phyloP scores from a whole-genome alignment of 2,888 invertebrate species.

The Drosophila dives region DNA sequence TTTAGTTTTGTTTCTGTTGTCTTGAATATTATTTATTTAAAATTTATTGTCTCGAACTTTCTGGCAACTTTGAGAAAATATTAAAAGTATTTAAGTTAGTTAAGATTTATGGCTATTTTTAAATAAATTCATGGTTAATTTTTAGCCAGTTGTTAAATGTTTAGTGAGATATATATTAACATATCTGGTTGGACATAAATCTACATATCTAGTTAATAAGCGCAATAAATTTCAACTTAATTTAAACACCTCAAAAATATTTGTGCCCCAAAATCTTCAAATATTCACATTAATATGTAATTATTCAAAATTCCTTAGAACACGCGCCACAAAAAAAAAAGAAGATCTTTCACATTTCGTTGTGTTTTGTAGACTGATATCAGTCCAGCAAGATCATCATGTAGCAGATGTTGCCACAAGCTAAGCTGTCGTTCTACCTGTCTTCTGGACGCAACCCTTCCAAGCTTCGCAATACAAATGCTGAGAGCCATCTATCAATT shows the following conservation, averaged over 20 bases:
- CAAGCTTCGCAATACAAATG: constrained; percentile 43
- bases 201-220: neutral
- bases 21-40: neutral
- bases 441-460: neutral
- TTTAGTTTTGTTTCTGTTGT: neutral
- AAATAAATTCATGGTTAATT: neutral
- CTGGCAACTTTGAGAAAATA: neutral
- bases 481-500: constrained; percentile 54
- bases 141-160: neutral
- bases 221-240: neutral
- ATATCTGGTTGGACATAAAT: neutral
- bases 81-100: neutral
- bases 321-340: constrained; percentile 47
- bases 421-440: constrained; percentile 3
- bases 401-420: constrained; percentile 45
- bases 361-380: constrained; percentile 5
- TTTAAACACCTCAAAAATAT: neutral
- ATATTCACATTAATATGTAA: constrained; percentile 1
- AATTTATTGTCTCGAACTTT: neutral
- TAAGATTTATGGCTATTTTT: neutral
- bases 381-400: constrained; percentile 21
- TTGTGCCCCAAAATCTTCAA: neutral
- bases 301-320: constrained; percentile 28
- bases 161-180: neutral
- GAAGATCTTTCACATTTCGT: constrained; percentile 12